Evolutionary conservation across 37 sponge, comb jelly and placozoan genomes (phyloP).

Genomic region (Trichoplax adhaerens): DNA sequence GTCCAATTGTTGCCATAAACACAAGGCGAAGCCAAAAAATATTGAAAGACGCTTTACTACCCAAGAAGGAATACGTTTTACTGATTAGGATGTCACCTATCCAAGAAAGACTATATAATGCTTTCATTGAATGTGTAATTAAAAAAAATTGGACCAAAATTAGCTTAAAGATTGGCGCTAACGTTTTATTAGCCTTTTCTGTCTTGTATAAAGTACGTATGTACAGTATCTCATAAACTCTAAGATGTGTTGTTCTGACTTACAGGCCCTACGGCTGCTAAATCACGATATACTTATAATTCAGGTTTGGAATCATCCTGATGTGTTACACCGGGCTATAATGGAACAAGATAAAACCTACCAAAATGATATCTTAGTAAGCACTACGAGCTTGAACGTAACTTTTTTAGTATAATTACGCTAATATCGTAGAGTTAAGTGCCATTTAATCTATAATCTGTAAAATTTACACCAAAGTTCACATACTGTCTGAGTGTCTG

Average conservation of each 20-base stretch:
- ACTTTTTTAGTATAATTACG: too few species aligned
- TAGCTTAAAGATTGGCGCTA: too few species aligned
- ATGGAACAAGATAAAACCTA: too few species aligned
- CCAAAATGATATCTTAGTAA: too few species aligned
- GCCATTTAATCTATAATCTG: too few species aligned
- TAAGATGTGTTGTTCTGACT: neutral
- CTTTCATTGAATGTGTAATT: constrained; percentile 4
- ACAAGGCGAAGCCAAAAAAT: constrained; percentile 68
- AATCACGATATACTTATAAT: too few species aligned
- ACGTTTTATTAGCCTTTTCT: neutral
- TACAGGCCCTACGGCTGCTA: neutral
- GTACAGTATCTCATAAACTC: constrained; percentile 1
- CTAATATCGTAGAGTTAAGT: too few species aligned
- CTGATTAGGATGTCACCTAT: constrained; percentile 42
- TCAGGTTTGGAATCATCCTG: constrained; percentile 98
- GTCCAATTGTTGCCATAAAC: neutral
- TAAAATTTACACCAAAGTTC: too few species aligned
- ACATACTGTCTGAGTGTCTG: too few species aligned
- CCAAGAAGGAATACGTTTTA: constrained; percentile 73
- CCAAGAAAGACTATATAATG: constrained; percentile 44
- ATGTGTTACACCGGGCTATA: constrained; percentile 50
- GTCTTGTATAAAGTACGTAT: neutral
- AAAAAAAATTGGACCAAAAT: too few species aligned
- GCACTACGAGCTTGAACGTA: too few species aligned
- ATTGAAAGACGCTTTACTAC: constrained; percentile 41